phyloP scores from a whole-genome alignment of 2,888 invertebrate species.

The Tinea trinotella region DNA sequence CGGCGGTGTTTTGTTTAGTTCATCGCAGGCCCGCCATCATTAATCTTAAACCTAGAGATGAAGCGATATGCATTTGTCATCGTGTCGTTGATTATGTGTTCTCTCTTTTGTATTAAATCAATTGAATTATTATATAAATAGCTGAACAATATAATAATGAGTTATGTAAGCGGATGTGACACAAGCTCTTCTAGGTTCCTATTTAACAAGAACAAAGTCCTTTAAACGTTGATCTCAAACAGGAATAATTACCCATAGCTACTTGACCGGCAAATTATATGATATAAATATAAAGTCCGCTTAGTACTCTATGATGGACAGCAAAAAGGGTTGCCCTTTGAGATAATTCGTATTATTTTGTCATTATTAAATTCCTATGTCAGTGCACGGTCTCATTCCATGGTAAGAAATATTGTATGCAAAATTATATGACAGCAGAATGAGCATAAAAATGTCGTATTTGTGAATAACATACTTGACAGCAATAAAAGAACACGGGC shows the following conservation, averaged over 20 bases:
- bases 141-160: not conserved
- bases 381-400: constrained; percentile 63
- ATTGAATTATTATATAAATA: constrained; percentile 48
- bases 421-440: constrained; percentile 72
- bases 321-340: constrained; percentile 68
- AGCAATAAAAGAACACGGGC: not conserved
- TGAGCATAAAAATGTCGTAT: constrained; percentile 58
- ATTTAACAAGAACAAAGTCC: not conserved
- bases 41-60: constrained; percentile 62
- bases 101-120: constrained; percentile 60
- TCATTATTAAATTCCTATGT: constrained; percentile 72
- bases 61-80: constrained; percentile 70
- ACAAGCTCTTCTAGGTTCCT: not conserved
- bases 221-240: too few relatives aligned
- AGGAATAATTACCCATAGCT: not conserved
- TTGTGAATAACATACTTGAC: not conserved
- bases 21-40: constrained; percentile 51
- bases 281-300: constrained; percentile 1
- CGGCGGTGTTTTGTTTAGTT: constrained; percentile 61
- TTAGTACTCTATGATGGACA: constrained; percentile 63
- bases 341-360: constrained; percentile 71
- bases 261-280: not conserved
- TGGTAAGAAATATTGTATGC: constrained; percentile 70
- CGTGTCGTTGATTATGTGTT: constrained; percentile 61
- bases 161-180: not conserved